Conservation (phyloP, 1,140 invertebrate genomes). For the Matsumurasca onukii region DNA sequence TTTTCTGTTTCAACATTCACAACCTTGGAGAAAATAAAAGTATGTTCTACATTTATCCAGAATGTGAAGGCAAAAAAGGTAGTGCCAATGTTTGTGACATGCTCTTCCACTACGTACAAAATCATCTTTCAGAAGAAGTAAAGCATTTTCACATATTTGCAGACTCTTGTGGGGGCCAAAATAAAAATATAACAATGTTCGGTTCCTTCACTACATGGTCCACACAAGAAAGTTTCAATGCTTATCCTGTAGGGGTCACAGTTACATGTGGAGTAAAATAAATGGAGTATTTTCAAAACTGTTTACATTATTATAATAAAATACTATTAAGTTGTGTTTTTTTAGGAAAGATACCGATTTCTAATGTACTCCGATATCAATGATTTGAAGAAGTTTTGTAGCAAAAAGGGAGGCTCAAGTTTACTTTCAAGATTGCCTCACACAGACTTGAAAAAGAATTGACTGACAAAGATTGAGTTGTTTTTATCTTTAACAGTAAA, state of each 20-base stretch:
- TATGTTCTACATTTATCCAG: slow-evolving; percentile 25
- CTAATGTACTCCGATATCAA: slow-evolving; percentile 10
- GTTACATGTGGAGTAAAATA: slow-evolving; percentile 31
- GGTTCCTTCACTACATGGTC: slow-evolving; percentile 37
- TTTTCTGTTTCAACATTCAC: slow-evolving; percentile 26
- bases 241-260: slow-evolving; percentile 30
- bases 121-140: slow-evolving; percentile 8
- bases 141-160: too few species aligned
- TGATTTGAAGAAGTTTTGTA: slow-evolving; percentile 10
- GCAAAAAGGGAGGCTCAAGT: neutral
- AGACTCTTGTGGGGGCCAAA: slow-evolving; percentile 26
- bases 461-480: too few species aligned
- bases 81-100: slow-evolving; percentile 19
- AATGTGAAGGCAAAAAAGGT: slow-evolving; percentile 25
- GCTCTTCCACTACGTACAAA: slow-evolving; percentile 9
- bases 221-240: slow-evolving; percentile 29
- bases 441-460: neutral
- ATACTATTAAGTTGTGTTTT: too few species aligned
- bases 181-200: slow-evolving; percentile 30
- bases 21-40: slow-evolving; percentile 9
- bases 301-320: slow-evolving; percentile 9
- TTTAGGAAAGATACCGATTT: slow-evolving; percentile 21
- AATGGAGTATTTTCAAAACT: too few species aligned
- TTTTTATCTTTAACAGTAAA: too few species aligned
- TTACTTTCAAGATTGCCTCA: slow-evolving; percentile 14